Evolutionary conservation across 2,888 invertebrate genomes (phyloP), one percentile per base, ranked within the genome.

Genomic region (Gnatocerus cornutus): DNA sequence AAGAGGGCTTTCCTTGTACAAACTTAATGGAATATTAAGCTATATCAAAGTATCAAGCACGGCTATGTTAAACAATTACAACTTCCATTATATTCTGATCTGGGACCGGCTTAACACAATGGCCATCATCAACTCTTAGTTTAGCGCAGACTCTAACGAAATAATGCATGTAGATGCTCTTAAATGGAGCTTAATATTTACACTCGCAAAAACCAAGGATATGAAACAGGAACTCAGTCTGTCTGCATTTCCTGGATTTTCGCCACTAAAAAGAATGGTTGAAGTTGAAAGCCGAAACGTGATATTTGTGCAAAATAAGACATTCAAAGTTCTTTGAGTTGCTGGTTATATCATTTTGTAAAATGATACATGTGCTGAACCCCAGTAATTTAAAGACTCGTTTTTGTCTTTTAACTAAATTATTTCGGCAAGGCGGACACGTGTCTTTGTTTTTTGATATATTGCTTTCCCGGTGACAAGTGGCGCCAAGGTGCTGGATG

Each of bases 61-160:
- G 58, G 59, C 66, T 39, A 68, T 71, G 73, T 73, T 70, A 72
- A 73, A 73, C 72, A 72, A 73, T 73, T 73, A 72, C 71, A 71
- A 70, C 63, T 68, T 65, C 73, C 68, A 70, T 73, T 73, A 73
- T 73, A 70, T 71, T 71, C 68, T 62, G 71, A 73, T 73, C 62
- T 71, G 48, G 73, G 68, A 68, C 56, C 52, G 68, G 67, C 64
- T 71, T 69, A 70, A 45, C 43, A 70, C 62, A 70, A 67, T 67
- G 58, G 64, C 66, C 62, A 50, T 66, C 66, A 65, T 62, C 66
- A 62, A 52, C 70, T 68, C 46, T 39, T 46, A 53, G 53, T 14
- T 41, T 8, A 30, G 53, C 27, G 53, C 39, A 16, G 33, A 8
- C 55, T 33, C 29, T 45, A 14, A 46, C 14, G 52, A 52, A 63